Conservation (phyloP, 2,113 vertebrate species). For the Amphiprion percula region DNA sequence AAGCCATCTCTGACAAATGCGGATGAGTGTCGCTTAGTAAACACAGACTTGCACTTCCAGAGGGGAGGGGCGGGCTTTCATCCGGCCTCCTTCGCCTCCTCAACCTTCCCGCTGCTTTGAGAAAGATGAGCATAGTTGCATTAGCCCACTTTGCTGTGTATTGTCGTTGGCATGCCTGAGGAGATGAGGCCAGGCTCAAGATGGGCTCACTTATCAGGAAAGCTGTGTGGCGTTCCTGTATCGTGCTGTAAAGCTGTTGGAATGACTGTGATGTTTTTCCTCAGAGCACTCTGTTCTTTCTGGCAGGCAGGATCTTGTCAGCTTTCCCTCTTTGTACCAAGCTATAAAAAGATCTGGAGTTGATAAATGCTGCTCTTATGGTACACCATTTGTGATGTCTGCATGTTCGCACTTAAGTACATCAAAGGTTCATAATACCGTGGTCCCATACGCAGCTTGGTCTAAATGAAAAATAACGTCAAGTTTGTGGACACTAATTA, state of each 20-base stretch:
- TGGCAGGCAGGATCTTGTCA: constrained; percentile 36
- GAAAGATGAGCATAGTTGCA: constrained; percentile 52
- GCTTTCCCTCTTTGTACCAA: constrained; percentile 31
- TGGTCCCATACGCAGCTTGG: constrained; percentile 32
- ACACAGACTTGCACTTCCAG: constrained; percentile 34
- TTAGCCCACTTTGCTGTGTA: constrained; percentile 62
- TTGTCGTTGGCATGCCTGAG: constrained; percentile 46
- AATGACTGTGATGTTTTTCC: constrained; percentile 56
- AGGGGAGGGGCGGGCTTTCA: constrained; percentile 41
- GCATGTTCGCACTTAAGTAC: constrained; percentile 54
- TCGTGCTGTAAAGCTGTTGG: constrained; percentile 38
- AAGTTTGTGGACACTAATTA: constrained; percentile 76
- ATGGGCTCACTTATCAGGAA: constrained; percentile 40
- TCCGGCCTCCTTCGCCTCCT: constrained; percentile 51
- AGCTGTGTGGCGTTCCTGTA: constrained; percentile 44
- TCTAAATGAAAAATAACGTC: constrained; percentile 67
- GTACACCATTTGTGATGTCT: constrained; percentile 43
- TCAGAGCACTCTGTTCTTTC: constrained; percentile 56
- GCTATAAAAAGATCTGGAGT: constrained; percentile 71
- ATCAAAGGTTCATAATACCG: constrained; percentile 59
- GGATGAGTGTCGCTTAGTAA: constrained; percentile 62
- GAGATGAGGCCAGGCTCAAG: constrained; percentile 35
- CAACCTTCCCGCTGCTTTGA: constrained; percentile 46
- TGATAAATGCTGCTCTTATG: constrained; percentile 62
- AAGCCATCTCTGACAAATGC: constrained; percentile 75